Evolutionary conservation across 2,113 vertebrate species (phyloP).

Genomic region (Muntiacus reevesi): DNA sequence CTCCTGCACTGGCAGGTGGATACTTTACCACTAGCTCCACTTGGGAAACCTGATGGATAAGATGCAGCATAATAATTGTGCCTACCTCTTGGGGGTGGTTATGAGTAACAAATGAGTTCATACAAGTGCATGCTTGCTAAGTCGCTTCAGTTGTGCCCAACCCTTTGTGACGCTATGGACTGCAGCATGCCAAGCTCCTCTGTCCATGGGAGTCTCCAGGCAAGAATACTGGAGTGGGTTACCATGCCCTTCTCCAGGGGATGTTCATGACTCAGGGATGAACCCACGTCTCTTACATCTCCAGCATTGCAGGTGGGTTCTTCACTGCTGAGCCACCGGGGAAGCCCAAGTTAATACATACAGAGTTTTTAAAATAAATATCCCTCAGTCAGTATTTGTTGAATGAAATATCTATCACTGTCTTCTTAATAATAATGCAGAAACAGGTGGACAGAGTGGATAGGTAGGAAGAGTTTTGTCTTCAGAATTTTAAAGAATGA

Average conservation of each 20-base stretch:
- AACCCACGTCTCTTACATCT: not conserved
- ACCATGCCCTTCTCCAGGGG: not conserved
- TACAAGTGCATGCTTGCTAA: not conserved
- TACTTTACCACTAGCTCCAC: not conserved
- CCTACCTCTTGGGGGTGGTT: not conserved
- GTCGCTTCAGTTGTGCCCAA: not conserved
- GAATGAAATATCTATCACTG: not conserved
- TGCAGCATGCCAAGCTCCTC: not conserved
- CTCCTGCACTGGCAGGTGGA: not conserved
- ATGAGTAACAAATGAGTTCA: not conserved
- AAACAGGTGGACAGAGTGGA: not conserved
- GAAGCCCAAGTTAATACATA: not conserved
- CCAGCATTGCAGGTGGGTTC: not conserved
- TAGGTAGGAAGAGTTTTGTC: not conserved
- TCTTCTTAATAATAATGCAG: not conserved
- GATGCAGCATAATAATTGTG: not conserved
- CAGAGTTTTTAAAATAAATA: not conserved
- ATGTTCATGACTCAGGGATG: not conserved
- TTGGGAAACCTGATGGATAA: not conserved
- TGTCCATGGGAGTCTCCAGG: not conserved
- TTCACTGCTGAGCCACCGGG: accelerated
- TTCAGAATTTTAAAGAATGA: not conserved
- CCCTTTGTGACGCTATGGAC: not conserved
- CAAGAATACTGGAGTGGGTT: not conserved
- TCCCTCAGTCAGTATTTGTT: not conserved